phyloP scores from a whole-genome alignment of 1,140 invertebrate genomes.

The Eupeodes corollae region DNA sequence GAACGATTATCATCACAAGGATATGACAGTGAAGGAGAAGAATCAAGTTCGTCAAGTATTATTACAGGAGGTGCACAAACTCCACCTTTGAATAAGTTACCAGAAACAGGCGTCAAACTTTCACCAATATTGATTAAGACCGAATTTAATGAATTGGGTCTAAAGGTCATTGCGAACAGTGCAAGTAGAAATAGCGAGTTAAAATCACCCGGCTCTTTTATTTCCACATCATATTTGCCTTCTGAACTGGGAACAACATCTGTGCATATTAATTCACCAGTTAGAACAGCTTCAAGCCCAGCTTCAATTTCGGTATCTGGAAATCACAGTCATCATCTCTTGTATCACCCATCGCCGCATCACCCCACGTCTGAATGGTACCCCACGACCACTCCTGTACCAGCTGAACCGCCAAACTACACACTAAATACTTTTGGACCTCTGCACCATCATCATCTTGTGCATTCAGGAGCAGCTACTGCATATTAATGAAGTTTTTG shows the following conservation, averaged over 20 bases:
- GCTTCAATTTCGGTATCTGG: conserved; percentile 24
- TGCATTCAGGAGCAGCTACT: conserved; percentile 43
- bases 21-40: conserved; percentile 48
- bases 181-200: not conserved
- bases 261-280: conserved; percentile 9
- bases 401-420: conserved; percentile 53
- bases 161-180: not conserved
- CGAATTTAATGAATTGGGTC: conserved; percentile 16
- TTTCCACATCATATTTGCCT: conserved; percentile 22
- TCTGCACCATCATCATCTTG: conserved; percentile 38
- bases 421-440: conserved; percentile 43
- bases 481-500: conserved; percentile 40
- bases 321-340: conserved; percentile 35
- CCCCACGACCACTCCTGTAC: conserved; percentile 39
- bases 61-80: conserved; percentile 35
- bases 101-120: conserved; percentile 30
- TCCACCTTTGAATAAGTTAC: conserved; percentile 29
- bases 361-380: conserved; percentile 33
- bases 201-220: not conserved
- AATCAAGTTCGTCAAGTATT: conserved; percentile 43
- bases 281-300: conserved; percentile 17
- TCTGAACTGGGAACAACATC: conserved; percentile 26
- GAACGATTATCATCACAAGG: conserved; percentile 41
- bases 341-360: conserved; percentile 36
- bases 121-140: conserved; percentile 34